These are phyloP conservation scores for Hylaeus anthracinus DNA, from an alignment of 1,140 invertebrate species.

Conservation along the genomic window DNA sequence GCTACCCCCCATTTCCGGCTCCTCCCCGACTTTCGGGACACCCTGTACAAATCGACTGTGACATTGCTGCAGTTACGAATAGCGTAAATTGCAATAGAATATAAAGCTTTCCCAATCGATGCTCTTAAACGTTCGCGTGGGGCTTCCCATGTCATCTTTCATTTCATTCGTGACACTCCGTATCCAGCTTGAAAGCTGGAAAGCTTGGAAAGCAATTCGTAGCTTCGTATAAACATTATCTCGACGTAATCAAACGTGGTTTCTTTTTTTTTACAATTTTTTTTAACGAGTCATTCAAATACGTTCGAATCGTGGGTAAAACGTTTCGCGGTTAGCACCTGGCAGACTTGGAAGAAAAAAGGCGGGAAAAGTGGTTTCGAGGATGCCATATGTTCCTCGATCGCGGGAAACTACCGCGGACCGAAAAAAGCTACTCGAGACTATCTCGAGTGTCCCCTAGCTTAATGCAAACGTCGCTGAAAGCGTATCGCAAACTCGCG, in stretches of 20 bases:
- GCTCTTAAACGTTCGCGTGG: constrained; percentile 1
- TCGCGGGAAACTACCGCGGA: constrained; percentile 1
- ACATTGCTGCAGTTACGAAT: background rate
- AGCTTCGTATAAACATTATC: too few relatives aligned
- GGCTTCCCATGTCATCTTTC: background rate
- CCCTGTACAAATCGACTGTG: background rate
- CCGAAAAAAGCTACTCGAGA: constrained; percentile 37
- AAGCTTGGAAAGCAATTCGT: too few relatives aligned
- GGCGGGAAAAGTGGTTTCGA: background rate
- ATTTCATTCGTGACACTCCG: background rate
- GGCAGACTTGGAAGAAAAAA: background rate
- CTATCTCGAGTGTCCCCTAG: constrained; percentile 24
- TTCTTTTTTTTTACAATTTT: too few relatives aligned
- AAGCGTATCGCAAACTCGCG: background rate
- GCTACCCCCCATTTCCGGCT: too few relatives aligned
- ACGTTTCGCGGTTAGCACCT: background rate
- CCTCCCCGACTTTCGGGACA: too few relatives aligned
- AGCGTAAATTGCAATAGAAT: background rate
- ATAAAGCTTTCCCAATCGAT: background rate
- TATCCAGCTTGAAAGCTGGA: too few relatives aligned
- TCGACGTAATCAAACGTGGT: too few relatives aligned
- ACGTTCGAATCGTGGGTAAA: background rate
- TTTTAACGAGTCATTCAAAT: too few relatives aligned
- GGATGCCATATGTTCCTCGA: constrained; percentile 3
- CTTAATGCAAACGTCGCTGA: constrained; percentile 11